These are phyloP conservation scores for Drosophila repleta DNA, from an alignment of 1,140 invertebrate species.

Conservation along the genomic window DNA sequence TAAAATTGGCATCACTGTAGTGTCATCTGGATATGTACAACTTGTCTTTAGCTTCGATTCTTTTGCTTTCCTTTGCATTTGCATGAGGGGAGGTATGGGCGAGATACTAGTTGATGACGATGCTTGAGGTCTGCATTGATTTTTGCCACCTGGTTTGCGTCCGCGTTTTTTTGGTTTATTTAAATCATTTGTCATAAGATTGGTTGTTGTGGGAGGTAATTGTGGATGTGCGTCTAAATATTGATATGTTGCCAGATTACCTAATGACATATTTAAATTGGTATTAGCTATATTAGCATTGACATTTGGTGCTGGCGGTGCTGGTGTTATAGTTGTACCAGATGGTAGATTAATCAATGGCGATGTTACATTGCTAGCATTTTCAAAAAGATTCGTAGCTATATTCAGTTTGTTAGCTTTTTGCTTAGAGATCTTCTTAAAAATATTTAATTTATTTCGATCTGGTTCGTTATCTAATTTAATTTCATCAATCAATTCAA, in stretches of 20 bases:
- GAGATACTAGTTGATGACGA: background rate
- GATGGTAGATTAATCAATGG: conserved; percentile 69
- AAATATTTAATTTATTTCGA: conserved; percentile 92
- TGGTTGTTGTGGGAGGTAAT: background rate
- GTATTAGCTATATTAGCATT: background rate
- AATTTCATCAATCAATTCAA: conserved; percentile 14
- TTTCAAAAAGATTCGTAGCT: conserved; percentile 27
- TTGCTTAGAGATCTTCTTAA: conserved; percentile 89
- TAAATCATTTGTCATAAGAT: conserved; percentile 21
- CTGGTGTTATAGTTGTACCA: conserved; percentile 78
- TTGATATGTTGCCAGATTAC: conserved; percentile 3
- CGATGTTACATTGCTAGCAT: background rate
- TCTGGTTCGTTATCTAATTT: conserved; percentile 90
- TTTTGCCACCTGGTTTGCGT: conserved; percentile 74
- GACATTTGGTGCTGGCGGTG: conserved; percentile 41
- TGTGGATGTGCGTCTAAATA: conserved; percentile 1
- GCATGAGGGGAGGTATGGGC: background rate
- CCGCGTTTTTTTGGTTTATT: conserved; percentile 71
- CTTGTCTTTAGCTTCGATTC: background rate
- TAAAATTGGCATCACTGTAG: too few relatives aligned
- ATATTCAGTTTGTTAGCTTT: conserved; percentile 30
- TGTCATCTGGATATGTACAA: too few relatives aligned
- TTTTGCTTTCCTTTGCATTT: conserved; percentile 30
- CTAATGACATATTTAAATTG: background rate
- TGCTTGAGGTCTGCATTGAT: conserved; percentile 32